These are phyloP conservation scores for Diabrotica virgifera DNA, from an alignment of 1,140 invertebrate species.

Conservation along the genomic window DNA sequence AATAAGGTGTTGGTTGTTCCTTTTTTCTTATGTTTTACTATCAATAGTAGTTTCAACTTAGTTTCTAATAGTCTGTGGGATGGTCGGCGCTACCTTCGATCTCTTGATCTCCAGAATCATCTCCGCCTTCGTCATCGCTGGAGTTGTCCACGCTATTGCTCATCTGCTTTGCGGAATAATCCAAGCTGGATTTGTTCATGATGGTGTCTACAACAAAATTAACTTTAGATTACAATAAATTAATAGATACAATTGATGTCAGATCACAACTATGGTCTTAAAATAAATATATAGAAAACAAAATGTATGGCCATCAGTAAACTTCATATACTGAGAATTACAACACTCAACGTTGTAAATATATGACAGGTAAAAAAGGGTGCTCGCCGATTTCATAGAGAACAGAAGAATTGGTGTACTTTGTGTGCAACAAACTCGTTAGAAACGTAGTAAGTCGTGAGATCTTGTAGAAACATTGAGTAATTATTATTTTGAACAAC, in stretches of 20 bases:
- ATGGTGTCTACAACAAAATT: constrained; percentile 53
- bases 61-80: constrained; percentile 69
- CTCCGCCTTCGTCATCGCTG: constrained; percentile 66
- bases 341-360: too few species aligned
- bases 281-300: too few species aligned
- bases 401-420: too few species aligned
- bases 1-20: constrained; percentile 17
- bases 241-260: not conserved
- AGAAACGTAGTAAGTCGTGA: too few species aligned
- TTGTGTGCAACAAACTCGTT: too few species aligned
- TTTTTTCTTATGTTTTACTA: not conserved
- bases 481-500: too few species aligned
- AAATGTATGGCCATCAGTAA: too few species aligned
- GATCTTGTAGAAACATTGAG: too few species aligned
- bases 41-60: not conserved
- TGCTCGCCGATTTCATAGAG: too few species aligned
- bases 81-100: constrained; percentile 76
- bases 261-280: too few species aligned
- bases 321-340: too few species aligned
- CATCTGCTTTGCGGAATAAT: constrained; percentile 41
- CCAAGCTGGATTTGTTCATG: constrained; percentile 55
- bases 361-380: too few species aligned
- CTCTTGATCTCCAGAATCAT: constrained; percentile 61
- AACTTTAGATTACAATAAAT: not conserved
- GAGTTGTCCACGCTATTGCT: constrained; percentile 34